phyloP scores from a whole-genome alignment of 2,113 vertebrate genomes.

The Bujurquina vittata region DNA sequence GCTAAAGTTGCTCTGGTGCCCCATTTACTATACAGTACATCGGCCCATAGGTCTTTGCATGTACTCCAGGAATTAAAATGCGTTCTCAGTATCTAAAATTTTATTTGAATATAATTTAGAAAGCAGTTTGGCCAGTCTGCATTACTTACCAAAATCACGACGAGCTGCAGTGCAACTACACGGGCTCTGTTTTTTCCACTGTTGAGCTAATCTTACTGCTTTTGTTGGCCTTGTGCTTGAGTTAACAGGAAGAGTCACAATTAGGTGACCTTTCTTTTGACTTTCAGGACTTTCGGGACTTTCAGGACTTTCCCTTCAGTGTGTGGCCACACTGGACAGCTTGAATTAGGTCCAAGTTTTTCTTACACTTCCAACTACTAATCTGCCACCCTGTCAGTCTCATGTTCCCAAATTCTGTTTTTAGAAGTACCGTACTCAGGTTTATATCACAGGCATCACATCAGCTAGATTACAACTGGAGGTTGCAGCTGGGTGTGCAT shows the following conservation, averaged over 20 bases:
- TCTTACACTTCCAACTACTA: too few species aligned
- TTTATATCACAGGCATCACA: too few species aligned
- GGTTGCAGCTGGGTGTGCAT: too few species aligned
- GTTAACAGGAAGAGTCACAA: not conserved
- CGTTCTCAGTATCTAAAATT: not conserved
- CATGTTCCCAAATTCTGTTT: too few species aligned
- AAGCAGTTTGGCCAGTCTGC: not conserved
- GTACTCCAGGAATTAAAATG: not conserved
- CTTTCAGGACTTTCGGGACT: not conserved
- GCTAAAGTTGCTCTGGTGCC: not conserved
- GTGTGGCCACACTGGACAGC: not conserved
- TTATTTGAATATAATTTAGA: not conserved
- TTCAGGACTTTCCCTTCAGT: not conserved
- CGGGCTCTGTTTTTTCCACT: not conserved
- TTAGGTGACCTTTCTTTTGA: not conserved
- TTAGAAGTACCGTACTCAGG: too few species aligned
- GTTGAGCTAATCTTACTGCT: not conserved
- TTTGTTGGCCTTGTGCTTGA: not conserved
- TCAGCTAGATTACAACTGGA: too few species aligned
- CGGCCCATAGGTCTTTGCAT: not conserved
- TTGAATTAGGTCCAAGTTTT: not conserved
- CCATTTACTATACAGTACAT: not conserved
- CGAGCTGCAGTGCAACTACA: not conserved
- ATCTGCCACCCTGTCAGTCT: too few species aligned
- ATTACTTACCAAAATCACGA: not conserved